Base-by-base conservation (phyloP, 2,113 vertebrate genomes). In the Leptosomus discolor region DNA sequence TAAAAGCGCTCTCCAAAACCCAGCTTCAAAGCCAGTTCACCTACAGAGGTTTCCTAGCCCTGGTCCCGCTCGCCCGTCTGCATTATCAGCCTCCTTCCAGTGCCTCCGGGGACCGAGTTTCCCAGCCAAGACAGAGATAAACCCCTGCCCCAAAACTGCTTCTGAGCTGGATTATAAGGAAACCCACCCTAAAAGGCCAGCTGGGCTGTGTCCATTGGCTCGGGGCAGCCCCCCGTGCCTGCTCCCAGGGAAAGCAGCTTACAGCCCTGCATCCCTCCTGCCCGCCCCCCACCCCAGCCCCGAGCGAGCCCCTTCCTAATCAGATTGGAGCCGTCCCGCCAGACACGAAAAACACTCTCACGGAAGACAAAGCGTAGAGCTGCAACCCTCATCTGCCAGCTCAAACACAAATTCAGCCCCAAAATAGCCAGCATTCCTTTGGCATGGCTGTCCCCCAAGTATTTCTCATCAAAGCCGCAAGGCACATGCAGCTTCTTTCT, bases 21-120 rank as follows among this genome's bases (percentile, higher is more conserved):
- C 57, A 75, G 2, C 20, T 60, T 46, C 70, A 64, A 90, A 90
- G 88, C 8, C 73, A 79, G 32, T 30, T 81, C 5, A 3, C 37
- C 56, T 17, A 3, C 65, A 67, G 69, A 67, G 24, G 3, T 58
- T 90, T 88, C 53, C 30, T 27, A 12, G 20, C 7, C 3, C 61
- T 0, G 2, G 13, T 56, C 34, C 61, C 16, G 6, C 67, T 89
- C 23, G 0, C 9, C 34, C 83, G 46, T 1, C 41, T 0, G 0
- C 12, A 5, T 60, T 60, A 92, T 71, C 86, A 76, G 5, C 10
- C 11, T 85, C 41, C 70, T 48, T 56, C 60, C 53, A 83, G 34
- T 3, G 0, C 78, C 53, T 54, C 5, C 0, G 34, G 53, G 15
- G 20, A 56, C 37, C 30, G 9, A 34, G 75, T 89, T 53, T 37